A percentile compares a stretch with the other conserved stretches of the same genome.
phyloP scores from a whole-genome alignment of 2,888 invertebrate species.

The Aphidoletes aphidimyza region DNA sequence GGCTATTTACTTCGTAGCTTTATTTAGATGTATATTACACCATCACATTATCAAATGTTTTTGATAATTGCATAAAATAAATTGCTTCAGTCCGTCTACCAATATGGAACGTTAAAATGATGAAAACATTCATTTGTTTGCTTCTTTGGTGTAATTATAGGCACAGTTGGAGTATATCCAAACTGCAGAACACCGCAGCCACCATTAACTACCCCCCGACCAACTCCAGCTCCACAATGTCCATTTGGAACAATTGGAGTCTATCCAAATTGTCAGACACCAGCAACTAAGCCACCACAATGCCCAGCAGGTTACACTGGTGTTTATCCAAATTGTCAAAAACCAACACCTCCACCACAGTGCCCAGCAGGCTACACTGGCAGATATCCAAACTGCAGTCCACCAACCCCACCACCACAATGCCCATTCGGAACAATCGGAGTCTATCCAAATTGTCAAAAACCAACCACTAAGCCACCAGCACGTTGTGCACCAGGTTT shows the following conservation, averaged over 20 bases:
- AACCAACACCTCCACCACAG: constrained; percentile 1
- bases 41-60: too few relatives aligned
- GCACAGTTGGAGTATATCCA: background rate
- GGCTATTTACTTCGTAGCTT: too few relatives aligned
- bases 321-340: background rate
- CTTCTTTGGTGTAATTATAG: too few relatives aligned
- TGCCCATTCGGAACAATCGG: background rate
- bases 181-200: background rate
- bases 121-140: too few relatives aligned
- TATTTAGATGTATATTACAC: too few relatives aligned
- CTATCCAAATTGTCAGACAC: background rate
- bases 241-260: background rate
- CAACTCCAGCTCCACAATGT: constrained; percentile 13
- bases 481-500: constrained; percentile 19
- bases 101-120: too few relatives aligned
- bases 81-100: too few relatives aligned
- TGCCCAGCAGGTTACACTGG: background rate
- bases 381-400: background rate
- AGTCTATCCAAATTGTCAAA: background rate
- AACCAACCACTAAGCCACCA: background rate
- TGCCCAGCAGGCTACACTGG: constrained; percentile 5
- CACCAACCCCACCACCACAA: constrained; percentile 10
- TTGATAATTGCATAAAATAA: too few relatives aligned
- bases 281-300: background rate
- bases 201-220: too few relatives aligned